Evolutionary conservation across 2,113 vertebrate species (phyloP).

Genomic region (Scopus umbretta): DNA sequence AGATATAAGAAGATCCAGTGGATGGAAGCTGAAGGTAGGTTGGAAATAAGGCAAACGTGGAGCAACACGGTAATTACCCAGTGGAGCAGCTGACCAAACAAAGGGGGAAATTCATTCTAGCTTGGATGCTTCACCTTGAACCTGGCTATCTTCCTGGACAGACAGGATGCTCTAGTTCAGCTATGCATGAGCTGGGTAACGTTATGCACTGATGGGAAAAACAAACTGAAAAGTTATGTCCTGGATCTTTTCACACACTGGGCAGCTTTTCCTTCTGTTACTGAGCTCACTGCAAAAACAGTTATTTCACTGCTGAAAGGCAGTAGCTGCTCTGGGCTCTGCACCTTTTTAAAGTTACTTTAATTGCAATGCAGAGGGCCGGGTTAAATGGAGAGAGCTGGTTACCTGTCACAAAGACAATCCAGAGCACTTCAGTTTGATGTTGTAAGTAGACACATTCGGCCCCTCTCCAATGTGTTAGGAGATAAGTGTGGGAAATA

Average conservation of each 20-base stretch:
- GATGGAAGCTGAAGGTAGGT: neutral
- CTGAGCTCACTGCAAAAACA: neutral
- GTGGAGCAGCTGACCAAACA: neutral
- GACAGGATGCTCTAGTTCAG: neutral
- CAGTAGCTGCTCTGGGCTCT: neutral
- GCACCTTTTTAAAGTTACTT: neutral
- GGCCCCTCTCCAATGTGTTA: neutral
- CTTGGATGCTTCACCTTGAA: neutral
- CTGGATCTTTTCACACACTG: constrained; percentile 29
- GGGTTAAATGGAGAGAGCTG: neutral
- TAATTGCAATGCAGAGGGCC: neutral
- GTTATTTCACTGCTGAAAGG: neutral
- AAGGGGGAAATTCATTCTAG: neutral
- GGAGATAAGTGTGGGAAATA: neutral
- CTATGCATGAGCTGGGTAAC: neutral
- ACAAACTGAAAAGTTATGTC: neutral
- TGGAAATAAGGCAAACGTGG: neutral
- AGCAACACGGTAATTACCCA: neutral
- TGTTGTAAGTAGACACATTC: neutral
- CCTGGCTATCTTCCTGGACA: neutral
- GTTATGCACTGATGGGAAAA: neutral
- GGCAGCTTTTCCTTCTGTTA: neutral
- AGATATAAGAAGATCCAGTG: neutral
- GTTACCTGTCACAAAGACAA: neutral
- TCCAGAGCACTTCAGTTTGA: neutral